These are phyloP conservation scores for Nomada goodeniana DNA, from an alignment of 2,888 invertebrate species.

Conservation along the genomic window DNA sequence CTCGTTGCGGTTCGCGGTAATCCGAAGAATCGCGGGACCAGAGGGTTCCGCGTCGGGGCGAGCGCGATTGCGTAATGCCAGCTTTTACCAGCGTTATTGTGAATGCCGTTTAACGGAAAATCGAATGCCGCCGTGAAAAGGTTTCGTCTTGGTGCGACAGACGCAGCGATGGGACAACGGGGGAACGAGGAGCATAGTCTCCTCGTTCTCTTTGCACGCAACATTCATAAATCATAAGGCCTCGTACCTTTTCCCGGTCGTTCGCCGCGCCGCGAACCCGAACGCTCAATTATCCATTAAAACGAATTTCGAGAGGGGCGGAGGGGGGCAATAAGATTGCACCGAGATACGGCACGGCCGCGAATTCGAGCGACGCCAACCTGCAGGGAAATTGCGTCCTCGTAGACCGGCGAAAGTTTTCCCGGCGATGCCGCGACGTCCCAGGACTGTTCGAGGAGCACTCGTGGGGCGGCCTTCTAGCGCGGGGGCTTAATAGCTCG, in stretches of 20 bases:
- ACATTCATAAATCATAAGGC: slow-evolving; percentile 28
- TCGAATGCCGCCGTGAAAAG: slow-evolving; percentile 31
- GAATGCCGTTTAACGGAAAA: slow-evolving; percentile 35
- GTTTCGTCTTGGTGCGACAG: slow-evolving; percentile 21
- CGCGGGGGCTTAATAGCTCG: slow-evolving; percentile 33
- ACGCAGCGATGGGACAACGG: slow-evolving; percentile 8
- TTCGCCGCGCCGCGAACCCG: neutral
- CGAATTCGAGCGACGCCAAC: no score
- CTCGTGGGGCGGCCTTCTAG: slow-evolving; percentile 18
- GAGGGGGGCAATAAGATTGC: neutral
- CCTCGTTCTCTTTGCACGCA: slow-evolving; percentile 8
- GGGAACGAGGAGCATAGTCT: neutral
- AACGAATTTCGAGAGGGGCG: neutral
- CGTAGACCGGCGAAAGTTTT: slow-evolving; percentile 21
- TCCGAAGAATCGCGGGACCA: neutral
- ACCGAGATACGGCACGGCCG: neutral
- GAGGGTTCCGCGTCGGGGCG: neutral
- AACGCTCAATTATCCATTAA: slow-evolving; percentile 17
- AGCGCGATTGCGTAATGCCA: slow-evolving; percentile 22
- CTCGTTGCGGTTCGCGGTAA: neutral
- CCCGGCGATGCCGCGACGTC: neutral
- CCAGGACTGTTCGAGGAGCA: neutral
- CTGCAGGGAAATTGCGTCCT: slow-evolving; percentile 33
- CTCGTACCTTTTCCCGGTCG: neutral
- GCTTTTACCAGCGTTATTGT: slow-evolving; percentile 33